Evolutionary conservation across 1,140 invertebrate genomes (phyloP), one percentile per base, ranked within the genome.

Genomic region (Trialeurodes vaporariorum): DNA sequence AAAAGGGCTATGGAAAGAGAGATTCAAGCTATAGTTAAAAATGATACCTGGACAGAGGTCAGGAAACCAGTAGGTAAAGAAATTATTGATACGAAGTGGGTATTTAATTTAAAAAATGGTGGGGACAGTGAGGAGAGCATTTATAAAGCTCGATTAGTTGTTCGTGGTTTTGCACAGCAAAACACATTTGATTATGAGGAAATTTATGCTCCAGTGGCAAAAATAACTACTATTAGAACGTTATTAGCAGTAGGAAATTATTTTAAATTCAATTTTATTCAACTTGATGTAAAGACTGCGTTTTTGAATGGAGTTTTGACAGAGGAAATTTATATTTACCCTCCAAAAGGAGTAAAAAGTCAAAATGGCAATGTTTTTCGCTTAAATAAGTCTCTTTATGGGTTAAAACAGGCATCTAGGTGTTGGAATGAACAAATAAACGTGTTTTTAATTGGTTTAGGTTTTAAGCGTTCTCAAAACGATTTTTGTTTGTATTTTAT

Each of bases 271-370:
- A 24, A 72, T 25, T 63, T 75, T 22, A 23, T 71, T 62, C 78
- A 80, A 68, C 72, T 79, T 65, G 80, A 80, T 71, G 75, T 80
- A 1, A 75, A 72, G 58, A 77, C 73, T n/a, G 78, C 75, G 0
- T 80, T 78, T 71, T 70, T 80, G 17, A 67, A 80, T 70, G 76
- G 75, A 2, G 68, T 71, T 40, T 61, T 80, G 59, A 71, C 79
- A 5, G 76, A 80, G 68, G 72, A 74, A 62, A 71, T 80, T 12
- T 79, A 75, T 65, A 80, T 80, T 73, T 62, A 75, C 34, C 73
- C 76, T 66, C 77, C 78, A 25, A 59, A 76, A 61, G 73, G 71
- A 23, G 25, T 63, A 12, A 26, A 63, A 25, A 9, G 34, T 49
- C 5, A 49, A 49, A 49, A 5, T 9, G 34, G 34, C 5, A 5